Percentiles rank a stretch among this genome's conserved stretches.
These are phyloP conservation scores for Artemia sinica DNA, from an alignment of 2,888 invertebrate species.

Conservation along the genomic window DNA sequence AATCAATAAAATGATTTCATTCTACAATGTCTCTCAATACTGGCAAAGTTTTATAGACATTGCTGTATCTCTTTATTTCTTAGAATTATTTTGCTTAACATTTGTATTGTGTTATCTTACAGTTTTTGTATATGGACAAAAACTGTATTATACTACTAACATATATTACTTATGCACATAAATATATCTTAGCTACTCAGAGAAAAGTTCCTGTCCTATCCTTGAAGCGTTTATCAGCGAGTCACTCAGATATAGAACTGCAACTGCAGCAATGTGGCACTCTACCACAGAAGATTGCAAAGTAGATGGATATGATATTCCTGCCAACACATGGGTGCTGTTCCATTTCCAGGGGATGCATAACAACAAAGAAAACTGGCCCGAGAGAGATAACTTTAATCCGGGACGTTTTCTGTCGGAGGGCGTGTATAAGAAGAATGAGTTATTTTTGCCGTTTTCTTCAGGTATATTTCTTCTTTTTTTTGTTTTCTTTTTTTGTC, in stretches of 20 bases:
- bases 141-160: background rate
- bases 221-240: conserved; percentile 22
- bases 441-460: conserved; percentile 20
- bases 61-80: too few species aligned
- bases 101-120: background rate
- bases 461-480: conserved; percentile 18
- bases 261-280: conserved; percentile 20
- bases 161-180: background rate
- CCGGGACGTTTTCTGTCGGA: conserved; percentile 21
- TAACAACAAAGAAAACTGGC: conserved; percentile 14
- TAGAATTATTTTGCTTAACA: too few species aligned
- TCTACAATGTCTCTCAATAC: too few species aligned
- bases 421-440: conserved; percentile 19
- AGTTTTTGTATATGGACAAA: background rate
- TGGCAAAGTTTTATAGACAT: too few species aligned
- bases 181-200: conserved; percentile 15
- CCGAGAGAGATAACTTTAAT: conserved; percentile 14
- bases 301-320: conserved; percentile 18
- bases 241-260: conserved; percentile 16
- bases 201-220: conserved; percentile 17
- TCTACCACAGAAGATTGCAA: conserved; percentile 16
- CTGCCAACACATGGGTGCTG: conserved; percentile 20
- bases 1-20: too few species aligned
- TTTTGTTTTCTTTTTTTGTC: too few species aligned
- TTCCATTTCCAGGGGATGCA: conserved; percentile 21